Evolutionary conservation across 1,140 invertebrate species (phyloP).

Genomic region (Heterodera carotae): DNA sequence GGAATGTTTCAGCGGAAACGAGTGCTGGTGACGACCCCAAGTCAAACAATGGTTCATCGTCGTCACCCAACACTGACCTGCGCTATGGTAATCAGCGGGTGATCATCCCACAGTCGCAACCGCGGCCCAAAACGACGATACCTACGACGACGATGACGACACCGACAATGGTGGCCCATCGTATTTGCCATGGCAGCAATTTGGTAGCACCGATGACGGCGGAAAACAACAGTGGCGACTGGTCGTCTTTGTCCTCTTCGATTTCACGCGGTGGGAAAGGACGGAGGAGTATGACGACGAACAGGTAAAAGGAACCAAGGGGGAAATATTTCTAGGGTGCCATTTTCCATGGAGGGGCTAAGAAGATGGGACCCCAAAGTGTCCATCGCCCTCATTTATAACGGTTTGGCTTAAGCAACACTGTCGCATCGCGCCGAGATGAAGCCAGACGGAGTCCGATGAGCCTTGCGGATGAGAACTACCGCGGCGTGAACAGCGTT

Average conservation of each 20-base stretch:
- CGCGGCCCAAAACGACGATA: neutral
- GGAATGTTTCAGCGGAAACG: neutral
- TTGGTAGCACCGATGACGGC: slow-evolving; percentile 16
- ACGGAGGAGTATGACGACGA: neutral
- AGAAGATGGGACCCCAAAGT: too few species aligned
- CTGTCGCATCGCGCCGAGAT: neutral
- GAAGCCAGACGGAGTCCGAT: neutral
- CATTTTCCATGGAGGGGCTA: too few species aligned
- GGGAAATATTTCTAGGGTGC: too few species aligned
- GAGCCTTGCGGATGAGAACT: neutral
- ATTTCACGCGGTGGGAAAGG: neutral
- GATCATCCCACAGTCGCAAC: neutral
- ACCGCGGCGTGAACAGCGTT: too few species aligned
- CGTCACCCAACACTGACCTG: neutral
- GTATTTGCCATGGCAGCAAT: slow-evolving; percentile 26
- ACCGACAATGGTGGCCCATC: neutral
- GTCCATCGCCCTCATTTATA: too few species aligned
- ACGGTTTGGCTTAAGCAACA: neutral
- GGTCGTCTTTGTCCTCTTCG: neutral
- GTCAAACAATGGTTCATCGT: neutral
- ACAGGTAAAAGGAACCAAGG: neutral
- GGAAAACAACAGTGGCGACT: neutral
- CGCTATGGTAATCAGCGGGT: slow-evolving; percentile 6
- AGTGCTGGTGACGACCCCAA: neutral
- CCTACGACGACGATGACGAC: too few species aligned